Percentiles rank a stretch among this genome's conserved stretches.
phyloP scores from a whole-genome alignment of 1,140 invertebrate species.

The Ips nitidus region DNA sequence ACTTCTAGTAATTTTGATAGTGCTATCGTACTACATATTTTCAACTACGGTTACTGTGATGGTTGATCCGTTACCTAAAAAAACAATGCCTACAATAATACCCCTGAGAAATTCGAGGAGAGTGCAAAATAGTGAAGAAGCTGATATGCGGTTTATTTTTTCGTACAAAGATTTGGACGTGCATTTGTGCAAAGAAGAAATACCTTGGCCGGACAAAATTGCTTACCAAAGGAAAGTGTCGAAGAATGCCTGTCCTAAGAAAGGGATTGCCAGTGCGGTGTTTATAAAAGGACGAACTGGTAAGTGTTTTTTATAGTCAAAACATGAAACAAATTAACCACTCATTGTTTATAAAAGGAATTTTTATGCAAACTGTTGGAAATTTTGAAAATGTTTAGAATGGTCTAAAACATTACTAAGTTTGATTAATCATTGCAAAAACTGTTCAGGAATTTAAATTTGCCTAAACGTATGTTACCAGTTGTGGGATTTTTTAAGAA shows the following conservation, averaged over 20 bases:
- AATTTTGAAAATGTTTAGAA: too few relatives aligned
- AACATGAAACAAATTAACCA: neutral
- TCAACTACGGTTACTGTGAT: too few relatives aligned
- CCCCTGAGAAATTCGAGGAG: neutral
- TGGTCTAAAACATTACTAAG: too few relatives aligned
- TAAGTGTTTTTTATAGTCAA: neutral
- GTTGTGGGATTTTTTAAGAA: too few relatives aligned
- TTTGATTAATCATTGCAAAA: too few relatives aligned
- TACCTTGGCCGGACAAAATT: neutral
- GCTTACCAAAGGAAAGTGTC: neutral
- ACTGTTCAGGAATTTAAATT: too few relatives aligned
- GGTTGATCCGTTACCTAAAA: too few relatives aligned
- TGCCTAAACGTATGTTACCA: too few relatives aligned
- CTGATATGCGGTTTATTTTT: neutral
- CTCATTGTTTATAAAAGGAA: too few relatives aligned
- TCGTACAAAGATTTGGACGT: neutral
- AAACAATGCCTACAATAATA: conserved; percentile 3
- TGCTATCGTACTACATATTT: too few relatives aligned
- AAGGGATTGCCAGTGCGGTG: neutral
- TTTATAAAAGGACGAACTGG: conserved; percentile 2
- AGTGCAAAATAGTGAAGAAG: neutral
- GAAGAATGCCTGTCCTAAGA: neutral
- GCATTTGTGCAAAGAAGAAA: conserved; percentile 1
- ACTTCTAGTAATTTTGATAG: too few relatives aligned
- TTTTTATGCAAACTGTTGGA: too few relatives aligned